Base-by-base conservation (phyloP, 1,140 invertebrate species). In the Popillia japonica region DNA sequence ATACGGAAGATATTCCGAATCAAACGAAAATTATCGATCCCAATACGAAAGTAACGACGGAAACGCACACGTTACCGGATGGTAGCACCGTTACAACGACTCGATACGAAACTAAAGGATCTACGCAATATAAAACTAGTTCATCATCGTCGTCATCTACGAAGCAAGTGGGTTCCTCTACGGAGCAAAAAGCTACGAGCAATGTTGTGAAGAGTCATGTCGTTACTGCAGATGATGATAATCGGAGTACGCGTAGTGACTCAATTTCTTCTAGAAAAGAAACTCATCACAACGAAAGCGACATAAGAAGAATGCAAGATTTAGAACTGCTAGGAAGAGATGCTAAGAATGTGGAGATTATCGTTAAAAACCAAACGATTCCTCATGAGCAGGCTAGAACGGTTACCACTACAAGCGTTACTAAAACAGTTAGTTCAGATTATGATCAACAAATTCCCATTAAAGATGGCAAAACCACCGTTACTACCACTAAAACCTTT, bases 11-110 rank as follows among this genome's bases (percentile, higher is more conserved):
- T 72, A 76, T 81, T 64, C 83, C 83, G 3, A 77, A 34, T 76
- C 83, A 85, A 75, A 64, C 84, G 10, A 68, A 84, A 77, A 80
- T 77, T 41, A 64, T 84, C 42, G 83, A 84, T 61, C 83, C 83
- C n/a, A 90, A 90, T 82, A 92, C 91, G 6, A 92, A 89, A 85
- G 88, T 92, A 78, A 83, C 78, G 11, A 90, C 90, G 23, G 91
- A 92, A 79, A 92, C 90, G 1, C 89, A 91, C 80, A 88, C 89
- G 34, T 84, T 92, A n/a, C 89, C 90, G 11, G 91, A 92, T 82
- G 91, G 91, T 20, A 91, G 90, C 17, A 88, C 87, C 78, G 89
- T 92, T 2, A 92, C 91, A 22, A 92, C 91, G 79, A 92, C 90
- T 42, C 88, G 89, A 72, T 90, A 91, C 48, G 91, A 92, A 80